Conservation (phyloP, 2,797 vertebrate genomes). For the Lepilemur ruficaudatus region DNA sequence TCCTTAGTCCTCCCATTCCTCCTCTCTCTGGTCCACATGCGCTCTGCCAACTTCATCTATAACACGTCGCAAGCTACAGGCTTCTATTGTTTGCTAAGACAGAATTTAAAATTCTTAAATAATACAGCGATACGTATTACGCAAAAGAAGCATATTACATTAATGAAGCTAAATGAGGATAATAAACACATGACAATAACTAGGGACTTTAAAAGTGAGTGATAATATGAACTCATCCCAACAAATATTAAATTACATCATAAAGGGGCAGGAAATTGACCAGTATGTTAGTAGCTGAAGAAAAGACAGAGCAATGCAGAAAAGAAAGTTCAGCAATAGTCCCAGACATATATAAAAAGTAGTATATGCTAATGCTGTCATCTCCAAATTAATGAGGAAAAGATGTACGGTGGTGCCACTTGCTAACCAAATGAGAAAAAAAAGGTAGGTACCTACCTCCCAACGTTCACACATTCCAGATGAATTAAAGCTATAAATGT, state of each 20-base stretch:
- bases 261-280: conserved; percentile 19
- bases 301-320: not conserved
- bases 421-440: not conserved
- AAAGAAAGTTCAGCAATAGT: not conserved
- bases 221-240: not conserved
- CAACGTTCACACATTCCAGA: not conserved
- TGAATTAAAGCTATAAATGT: not conserved
- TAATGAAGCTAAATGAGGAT: not conserved
- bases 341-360: not conserved
- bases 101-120: conserved; percentile 16
- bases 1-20: not conserved
- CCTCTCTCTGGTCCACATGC: not conserved
- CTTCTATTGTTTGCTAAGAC: not conserved
- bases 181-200: not conserved
- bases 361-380: not conserved
- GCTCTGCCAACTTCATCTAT: not conserved
- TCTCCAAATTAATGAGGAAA: conserved; percentile 7
- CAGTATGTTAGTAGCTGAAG: not conserved
- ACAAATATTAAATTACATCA: not conserved
- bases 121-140: not conserved
- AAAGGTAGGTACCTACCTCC: not conserved
- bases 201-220: not conserved
- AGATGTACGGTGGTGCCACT: not conserved
- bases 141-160: not conserved
- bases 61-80: not conserved